Conservation (phyloP, 1,140 invertebrate species). For the Gyrodactylus bullatarudis region DNA sequence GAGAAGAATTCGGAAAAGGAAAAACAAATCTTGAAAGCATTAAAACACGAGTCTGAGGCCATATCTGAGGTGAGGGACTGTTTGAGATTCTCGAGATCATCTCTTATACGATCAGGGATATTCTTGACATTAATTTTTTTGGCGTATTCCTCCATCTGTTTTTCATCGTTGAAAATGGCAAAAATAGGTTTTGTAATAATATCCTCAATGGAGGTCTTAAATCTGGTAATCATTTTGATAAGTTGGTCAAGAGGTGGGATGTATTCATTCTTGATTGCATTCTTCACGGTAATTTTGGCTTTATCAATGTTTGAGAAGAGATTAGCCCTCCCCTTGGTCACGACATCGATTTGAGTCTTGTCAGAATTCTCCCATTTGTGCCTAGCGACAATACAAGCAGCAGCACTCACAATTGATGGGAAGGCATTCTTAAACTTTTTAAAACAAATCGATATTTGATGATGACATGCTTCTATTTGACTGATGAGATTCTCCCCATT, state of each 20-base stretch:
- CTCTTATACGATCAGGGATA: background rate
- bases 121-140: background rate
- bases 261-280: background rate
- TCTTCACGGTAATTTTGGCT: background rate
- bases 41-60: background rate
- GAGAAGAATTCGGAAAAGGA: background rate
- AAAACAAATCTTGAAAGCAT: background rate
- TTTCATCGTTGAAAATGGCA: background rate
- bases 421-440: background rate
- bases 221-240: background rate
- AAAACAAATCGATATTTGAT: background rate
- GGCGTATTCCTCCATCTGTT: background rate
- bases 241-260: background rate
- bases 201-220: background rate
- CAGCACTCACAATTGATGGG: background rate
- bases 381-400: background rate
- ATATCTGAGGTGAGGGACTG: background rate
- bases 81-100: background rate
- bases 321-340: background rate
- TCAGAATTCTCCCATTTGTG: background rate
- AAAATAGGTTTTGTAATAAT: background rate
- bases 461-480: background rate
- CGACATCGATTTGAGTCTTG: background rate
- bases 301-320: background rate
- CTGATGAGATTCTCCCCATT: background rate